Evolutionary conservation across 2,797 vertebrate species (phyloP), one percentile per base, ranked within the genome.

Genomic region (Malacoctenus gilli): DNA sequence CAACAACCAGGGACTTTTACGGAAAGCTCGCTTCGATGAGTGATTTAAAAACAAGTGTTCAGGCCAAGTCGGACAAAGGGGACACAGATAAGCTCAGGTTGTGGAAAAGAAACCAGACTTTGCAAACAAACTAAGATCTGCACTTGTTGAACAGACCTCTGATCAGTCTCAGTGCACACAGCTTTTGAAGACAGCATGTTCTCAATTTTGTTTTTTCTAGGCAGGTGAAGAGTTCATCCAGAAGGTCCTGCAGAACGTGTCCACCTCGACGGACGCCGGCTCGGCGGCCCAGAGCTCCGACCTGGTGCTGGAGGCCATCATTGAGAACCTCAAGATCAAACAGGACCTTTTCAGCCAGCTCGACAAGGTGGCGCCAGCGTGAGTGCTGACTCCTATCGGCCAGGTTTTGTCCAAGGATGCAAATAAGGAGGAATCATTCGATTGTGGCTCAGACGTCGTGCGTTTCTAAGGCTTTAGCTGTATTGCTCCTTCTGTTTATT

Each of bases 251-350:
- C 85, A 92, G 81, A 95, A 92, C 12, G 64, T 99, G 25, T 89
- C 93, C 0, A 92, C 84, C 3, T 94, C 89, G 37, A 92, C 94
- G 0, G 95, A 99, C 0, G 90, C 94, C 0, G 90, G 70, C 0
- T 79, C 94, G 0, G 92, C 90, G 0, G 93, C 93, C 16, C 89
- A 94, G 75, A 85, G 88, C 74, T 91, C 94, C 0, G 96, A 99
- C 83, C 91, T 99, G 13, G 94, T 99, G 72, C 63, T 99, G 85
- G 97, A 99, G 79, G 97, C 97, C 76, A 95, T 99, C 4, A 91
- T 98, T 72, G 97, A 99, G 89, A 98, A 98, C 55, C 55, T 96
- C 9, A 84, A 93, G 37, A 43, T 95, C 56, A 99, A 99, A 77
- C 94, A 92, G 13, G 89, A 93, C 36, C 90, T 99, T 41, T 99